Evolutionary conservation across 2,888 invertebrate species (phyloP), one percentile per base, ranked within the genome.

Genomic region (Acrobeloides nanus): DNA sequence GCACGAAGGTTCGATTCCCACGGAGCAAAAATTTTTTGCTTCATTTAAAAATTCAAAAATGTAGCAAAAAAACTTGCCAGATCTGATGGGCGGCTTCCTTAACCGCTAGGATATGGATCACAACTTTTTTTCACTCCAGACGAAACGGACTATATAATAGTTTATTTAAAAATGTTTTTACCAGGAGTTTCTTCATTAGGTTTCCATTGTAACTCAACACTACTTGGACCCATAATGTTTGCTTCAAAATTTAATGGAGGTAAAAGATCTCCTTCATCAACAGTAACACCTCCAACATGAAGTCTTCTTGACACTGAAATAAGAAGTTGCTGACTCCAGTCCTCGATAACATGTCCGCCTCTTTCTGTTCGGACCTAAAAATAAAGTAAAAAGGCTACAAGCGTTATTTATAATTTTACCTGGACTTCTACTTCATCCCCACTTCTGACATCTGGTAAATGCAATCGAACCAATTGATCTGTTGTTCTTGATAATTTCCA

Each of bases 241-340:
- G 70, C 70, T 6, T 51, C 59, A 44, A 70, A 70, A 40, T 67
- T 60, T 10, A 63, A 48, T 8, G 70, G 70, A 6, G 70, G 69
- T 20, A 61, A 25, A 1, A 70, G 53, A 8, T 61, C 57, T 20
- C 52, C 53, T 18, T 53, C 54, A 21, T 55, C 57, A 21, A 42
- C 32, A 17, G 45, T 41, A 20, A 42, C 53, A 18, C 53, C 61
- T 31, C 34, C 40, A 6, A 33, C 46, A 21, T 44, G 17, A 20
- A 56, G 53, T 50, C 57, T 55, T 45, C 52, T 59, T 8, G 43
- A 45, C 23, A 62, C 55, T 3, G 50, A 55, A 20, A 64, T 58
- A n/a, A 64, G 43, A 10, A 66, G 41, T 41, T 57, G 62, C 26
- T 59, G 60, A 17, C 64, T 58, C 58, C 64, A 63, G 27, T 64